A percentile compares a stretch with the other conserved stretches of the same genome.
phyloP scores from a whole-genome alignment of 2,113 vertebrate species.

The Ceyx margarethae region DNA sequence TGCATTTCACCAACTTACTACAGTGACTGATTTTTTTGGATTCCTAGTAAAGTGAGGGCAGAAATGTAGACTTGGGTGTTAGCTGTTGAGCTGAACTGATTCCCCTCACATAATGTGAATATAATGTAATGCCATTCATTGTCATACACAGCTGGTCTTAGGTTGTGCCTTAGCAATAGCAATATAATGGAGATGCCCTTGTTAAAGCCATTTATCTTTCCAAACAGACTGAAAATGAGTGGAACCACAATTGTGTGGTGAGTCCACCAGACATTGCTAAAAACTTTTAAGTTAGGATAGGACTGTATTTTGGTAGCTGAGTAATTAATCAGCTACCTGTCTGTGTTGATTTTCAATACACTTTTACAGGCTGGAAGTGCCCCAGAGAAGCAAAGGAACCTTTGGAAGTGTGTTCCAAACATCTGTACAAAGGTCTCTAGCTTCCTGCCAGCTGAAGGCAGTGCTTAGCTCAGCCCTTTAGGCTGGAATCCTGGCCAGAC shows the following conservation, averaged over 20 bases:
- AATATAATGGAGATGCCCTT: not conserved
- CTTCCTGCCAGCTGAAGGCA: not conserved
- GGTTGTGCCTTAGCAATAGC: not conserved
- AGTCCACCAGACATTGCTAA: not conserved
- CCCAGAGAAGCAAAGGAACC: not conserved
- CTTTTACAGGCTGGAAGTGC: not conserved
- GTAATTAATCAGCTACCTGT: not conserved
- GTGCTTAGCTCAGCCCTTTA: not conserved
- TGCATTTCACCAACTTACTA: not conserved
- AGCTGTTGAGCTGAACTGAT: not conserved
- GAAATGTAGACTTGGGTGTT: not conserved
- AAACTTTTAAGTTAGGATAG: not conserved
- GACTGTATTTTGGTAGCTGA: not conserved
- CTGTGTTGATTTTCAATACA: not conserved
- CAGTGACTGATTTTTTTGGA: not conserved
- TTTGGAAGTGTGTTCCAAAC: not conserved
- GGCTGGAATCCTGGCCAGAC: not conserved
- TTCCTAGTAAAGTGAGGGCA: not conserved
- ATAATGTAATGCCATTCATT: not conserved
- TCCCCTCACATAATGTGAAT: not conserved
- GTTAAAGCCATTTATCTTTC: not conserved
- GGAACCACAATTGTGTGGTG: not conserved
- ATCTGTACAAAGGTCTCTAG: not conserved
- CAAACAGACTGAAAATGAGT: not conserved
- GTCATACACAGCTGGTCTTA: not conserved